Base-by-base conservation (phyloP, 2,113 vertebrate genomes). In the Polypterus senegalus region DNA sequence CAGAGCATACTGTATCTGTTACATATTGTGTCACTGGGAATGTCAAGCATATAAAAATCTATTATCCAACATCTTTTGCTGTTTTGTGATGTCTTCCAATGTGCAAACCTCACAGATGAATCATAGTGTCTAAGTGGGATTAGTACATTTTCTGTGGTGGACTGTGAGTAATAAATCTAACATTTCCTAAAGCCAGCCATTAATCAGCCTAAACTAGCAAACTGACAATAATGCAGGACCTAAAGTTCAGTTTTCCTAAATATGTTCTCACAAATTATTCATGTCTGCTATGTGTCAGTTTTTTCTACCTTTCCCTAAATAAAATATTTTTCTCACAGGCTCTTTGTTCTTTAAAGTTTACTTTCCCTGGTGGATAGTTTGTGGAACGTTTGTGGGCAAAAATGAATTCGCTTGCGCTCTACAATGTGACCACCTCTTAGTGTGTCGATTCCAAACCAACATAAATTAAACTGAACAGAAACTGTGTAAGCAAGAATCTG, bases 41-140 rank as follows among this genome's bases (percentile, higher is more conserved):
- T 58, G 43, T 9, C 56, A 58, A 6, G 7, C 6, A 3, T 27
- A 56, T 9, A 27, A 27, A 9, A 27, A 27, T 27, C 11, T 27
- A 27, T 56, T 9, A 56, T 56, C 11, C 43, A 9, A 56, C 9
- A 56, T 56, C 54, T n/a, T 6, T 9, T 9, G 11, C 56, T 8
- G 9, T 67, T 5, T 53, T 66, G 72, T 72, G 61, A 65, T 65
- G 58, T 65, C 1, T 69, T 71, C 75, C 71, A 74, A 70, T 71
- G 71, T 66, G 67, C 63, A 67, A 71, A 76, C 72, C 65, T 75
- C 59, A 59, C 65, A 58, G 75, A 69, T 69, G 70, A 77, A 79
- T 54, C 66, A 74, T 53, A 73, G 57, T 65, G 69, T 79, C 76
- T 73, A 75, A 70, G 58, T 60, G 43, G 70, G 73, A 79, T 79